These are phyloP conservation scores for Priocnemis perturbator DNA, from an alignment of 2,888 invertebrate genomes.

Conservation along the genomic window DNA sequence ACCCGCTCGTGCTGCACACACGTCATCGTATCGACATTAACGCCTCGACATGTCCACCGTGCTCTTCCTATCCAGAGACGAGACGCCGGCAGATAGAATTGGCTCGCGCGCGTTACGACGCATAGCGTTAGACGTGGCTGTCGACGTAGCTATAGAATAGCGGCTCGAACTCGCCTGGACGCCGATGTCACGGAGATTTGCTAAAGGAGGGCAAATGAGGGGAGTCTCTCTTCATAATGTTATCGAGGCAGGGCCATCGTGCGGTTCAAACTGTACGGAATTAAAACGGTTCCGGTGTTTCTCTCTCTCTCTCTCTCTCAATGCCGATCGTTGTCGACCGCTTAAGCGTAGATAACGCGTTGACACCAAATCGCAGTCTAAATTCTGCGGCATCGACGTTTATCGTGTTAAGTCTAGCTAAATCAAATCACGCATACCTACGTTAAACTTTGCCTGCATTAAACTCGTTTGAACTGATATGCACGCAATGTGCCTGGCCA, in stretches of 20 bases:
- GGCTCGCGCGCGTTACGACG: background rate
- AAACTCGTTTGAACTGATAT: constrained; percentile 48
- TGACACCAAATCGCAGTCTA: background rate
- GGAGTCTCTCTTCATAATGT: no score
- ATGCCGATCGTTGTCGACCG: no score
- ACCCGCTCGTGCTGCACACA: constrained; percentile 31
- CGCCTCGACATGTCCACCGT: constrained; percentile 33
- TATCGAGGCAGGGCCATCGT: no score
- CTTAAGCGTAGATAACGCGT: no score
- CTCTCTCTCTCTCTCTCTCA: no score
- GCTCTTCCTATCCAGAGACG: constrained; percentile 26
- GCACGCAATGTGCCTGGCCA: constrained; percentile 43
- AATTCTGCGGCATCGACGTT: background rate
- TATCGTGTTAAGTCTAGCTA: constrained; percentile 17
- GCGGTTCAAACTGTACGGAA: no score
- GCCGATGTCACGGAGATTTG: background rate
- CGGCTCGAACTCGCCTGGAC: no score
- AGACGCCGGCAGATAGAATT: constrained; percentile 19
- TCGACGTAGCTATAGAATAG: background rate
- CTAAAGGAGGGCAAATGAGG: no score
- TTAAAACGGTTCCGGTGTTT: no score
- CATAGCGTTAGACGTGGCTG: no score
- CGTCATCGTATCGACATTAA: constrained; percentile 49
- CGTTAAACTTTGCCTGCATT: constrained; percentile 41
- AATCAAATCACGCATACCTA: constrained; percentile 15